Percentiles rank a stretch among this genome's conserved stretches.
Conservation (phyloP, 2,113 vertebrate species). For the Mustela nigripes region DNA sequence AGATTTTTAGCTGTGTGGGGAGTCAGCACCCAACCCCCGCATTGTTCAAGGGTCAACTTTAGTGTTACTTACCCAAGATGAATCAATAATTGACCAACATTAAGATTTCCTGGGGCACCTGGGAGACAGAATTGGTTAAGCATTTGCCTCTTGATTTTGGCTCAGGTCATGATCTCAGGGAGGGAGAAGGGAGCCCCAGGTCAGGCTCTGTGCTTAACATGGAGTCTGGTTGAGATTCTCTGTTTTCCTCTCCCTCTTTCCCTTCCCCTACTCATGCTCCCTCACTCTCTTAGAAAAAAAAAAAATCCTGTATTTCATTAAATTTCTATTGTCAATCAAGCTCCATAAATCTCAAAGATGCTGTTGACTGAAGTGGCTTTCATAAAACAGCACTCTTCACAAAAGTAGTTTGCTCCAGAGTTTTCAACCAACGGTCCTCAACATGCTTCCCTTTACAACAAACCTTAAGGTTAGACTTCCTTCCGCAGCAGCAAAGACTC, state of each 20-base stretch:
- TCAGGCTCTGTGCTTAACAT: not conserved
- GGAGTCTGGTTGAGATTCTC: not conserved
- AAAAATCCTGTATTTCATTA: not conserved
- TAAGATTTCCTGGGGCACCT: not conserved
- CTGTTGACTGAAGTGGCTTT: not conserved
- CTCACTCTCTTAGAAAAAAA: not conserved
- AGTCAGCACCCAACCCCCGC: not conserved
- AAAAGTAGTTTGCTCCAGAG: not conserved
- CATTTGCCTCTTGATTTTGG: not conserved
- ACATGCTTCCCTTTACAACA: accelerated
- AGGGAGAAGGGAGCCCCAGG: not conserved
- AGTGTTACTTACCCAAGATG: not conserved
- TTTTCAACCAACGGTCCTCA: accelerated
- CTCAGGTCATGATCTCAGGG: not conserved
- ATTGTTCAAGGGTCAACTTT: not conserved
- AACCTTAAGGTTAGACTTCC: accelerated
- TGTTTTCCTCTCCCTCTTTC: not conserved
- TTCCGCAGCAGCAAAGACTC: too few species aligned
- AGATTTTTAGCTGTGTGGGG: not conserved
- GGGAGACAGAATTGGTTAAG: not conserved
- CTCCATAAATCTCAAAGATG: not conserved
- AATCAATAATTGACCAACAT: not conserved
- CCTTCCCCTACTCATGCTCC: not conserved
- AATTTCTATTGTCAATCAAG: not conserved
- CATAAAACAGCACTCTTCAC: not conserved